Conservation (phyloP, 1,140 invertebrate species). For the Camponotus vicinus region DNA sequence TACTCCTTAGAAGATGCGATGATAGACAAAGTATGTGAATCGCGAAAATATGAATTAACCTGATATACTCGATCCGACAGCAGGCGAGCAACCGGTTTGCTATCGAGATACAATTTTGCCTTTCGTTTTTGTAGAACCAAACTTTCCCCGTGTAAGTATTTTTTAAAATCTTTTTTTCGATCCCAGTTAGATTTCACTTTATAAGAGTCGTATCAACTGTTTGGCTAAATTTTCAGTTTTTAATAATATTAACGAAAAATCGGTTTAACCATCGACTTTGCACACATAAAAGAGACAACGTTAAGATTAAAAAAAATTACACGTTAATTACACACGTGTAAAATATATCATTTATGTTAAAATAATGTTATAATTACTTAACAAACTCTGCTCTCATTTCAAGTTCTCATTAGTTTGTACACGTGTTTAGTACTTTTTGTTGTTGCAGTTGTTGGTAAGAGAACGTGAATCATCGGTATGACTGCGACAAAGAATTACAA, state of each 20-base stretch:
- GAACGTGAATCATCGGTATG: background rate
- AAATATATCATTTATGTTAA: background rate
- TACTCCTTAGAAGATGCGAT: background rate
- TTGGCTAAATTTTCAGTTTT: background rate
- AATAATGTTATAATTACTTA: background rate
- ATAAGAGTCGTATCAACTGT: background rate
- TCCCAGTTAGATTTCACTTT: slow-evolving; percentile 36
- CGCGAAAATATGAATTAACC: slow-evolving; percentile 16
- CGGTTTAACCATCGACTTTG: background rate
- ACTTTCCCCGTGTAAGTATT: slow-evolving; percentile 42
- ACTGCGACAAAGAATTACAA: background rate
- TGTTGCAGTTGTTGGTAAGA: background rate
- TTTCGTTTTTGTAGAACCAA: background rate
- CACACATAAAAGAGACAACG: background rate
- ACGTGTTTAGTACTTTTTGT: too few species aligned
- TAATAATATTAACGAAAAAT: background rate
- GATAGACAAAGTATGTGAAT: slow-evolving; percentile 17
- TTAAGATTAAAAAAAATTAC: background rate
- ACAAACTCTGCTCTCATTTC: background rate
- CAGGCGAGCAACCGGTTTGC: slow-evolving; percentile 47
- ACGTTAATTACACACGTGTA: background rate
- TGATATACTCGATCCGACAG: background rate
- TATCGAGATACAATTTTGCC: background rate
- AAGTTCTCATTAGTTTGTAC: slow-evolving; percentile 15
- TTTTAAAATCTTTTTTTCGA: slow-evolving; percentile 43